Conservation (phyloP, 2,888 invertebrate genomes). For the Rhingia campestris region DNA sequence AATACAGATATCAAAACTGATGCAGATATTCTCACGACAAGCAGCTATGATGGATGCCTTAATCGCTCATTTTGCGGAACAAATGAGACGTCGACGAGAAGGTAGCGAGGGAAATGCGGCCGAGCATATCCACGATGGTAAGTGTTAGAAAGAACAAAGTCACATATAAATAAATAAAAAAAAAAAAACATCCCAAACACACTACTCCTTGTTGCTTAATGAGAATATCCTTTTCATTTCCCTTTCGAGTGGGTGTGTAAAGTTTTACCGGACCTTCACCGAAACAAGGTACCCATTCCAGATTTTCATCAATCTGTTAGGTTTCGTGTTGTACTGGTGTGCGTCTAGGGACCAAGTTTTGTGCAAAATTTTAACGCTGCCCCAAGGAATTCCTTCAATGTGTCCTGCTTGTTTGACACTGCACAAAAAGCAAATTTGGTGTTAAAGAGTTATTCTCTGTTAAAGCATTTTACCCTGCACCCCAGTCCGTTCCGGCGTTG, state of each 20-base stretch:
- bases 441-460: constrained; percentile 61
- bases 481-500: constrained; percentile 3
- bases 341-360: constrained; percentile 40
- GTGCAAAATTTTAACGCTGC: constrained; percentile 65
- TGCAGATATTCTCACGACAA: constrained; percentile 86
- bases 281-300: neutral
- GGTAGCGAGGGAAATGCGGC: constrained; percentile 80
- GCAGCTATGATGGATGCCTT: constrained; percentile 94
- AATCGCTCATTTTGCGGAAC: constrained; percentile 91
- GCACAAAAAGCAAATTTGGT: constrained; percentile 70
- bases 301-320: neutral
- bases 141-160: constrained; percentile 53
- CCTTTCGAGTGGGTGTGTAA: constrained; percentile 30
- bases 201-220: neutral
- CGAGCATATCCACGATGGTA: constrained; percentile 83
- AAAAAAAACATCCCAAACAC: neutral
- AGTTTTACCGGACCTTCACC: constrained; percentile 13
- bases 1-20: constrained; percentile 82
- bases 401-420: constrained; percentile 69
- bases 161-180: neutral
- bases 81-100: constrained; percentile 86
- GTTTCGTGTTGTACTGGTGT: constrained; percentile 3
- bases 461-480: constrained; percentile 21
- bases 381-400: constrained; percentile 54
- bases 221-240: constrained; percentile 24